These are phyloP conservation scores for Argopecten irradians DNA, from an alignment of 1,140 invertebrate genomes.

Conservation along the genomic window DNA sequence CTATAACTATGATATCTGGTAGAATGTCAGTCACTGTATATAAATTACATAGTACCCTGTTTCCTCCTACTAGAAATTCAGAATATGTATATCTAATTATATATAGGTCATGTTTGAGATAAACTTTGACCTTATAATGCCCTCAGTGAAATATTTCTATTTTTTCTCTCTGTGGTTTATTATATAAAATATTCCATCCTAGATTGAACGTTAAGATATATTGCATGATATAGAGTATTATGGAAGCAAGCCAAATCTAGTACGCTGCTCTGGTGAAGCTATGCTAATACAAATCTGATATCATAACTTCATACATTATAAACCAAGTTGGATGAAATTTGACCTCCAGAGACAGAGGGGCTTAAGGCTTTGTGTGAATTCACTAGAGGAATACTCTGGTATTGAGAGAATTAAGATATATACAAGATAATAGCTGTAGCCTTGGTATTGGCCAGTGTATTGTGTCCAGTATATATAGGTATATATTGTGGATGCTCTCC, in stretches of 20 bases:
- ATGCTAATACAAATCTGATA: background rate
- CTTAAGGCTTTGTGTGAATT: constrained; percentile 12
- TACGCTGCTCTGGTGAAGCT: background rate
- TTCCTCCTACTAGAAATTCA: too few species aligned
- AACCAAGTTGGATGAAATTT: background rate
- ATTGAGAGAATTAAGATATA: background rate
- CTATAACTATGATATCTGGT: too few species aligned
- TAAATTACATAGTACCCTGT: too few species aligned
- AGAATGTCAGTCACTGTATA: too few species aligned
- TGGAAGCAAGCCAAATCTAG: constrained; percentile 6
- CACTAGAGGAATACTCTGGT: background rate
- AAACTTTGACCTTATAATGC: background rate
- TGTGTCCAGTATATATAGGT: background rate
- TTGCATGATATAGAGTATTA: background rate
- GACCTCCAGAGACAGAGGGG: background rate
- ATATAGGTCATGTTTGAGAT: background rate
- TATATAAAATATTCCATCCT: background rate
- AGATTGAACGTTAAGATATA: background rate
- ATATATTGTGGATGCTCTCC: background rate
- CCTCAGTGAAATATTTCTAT: too few species aligned
- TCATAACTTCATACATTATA: constrained; percentile 12
- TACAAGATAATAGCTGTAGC: background rate
- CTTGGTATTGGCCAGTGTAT: background rate
- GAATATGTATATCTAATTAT: too few species aligned
- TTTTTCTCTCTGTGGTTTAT: background rate